These are phyloP conservation scores for Amblyjoppa proteus DNA, from an alignment of 2,888 invertebrate genomes.

Conservation along the genomic window DNA sequence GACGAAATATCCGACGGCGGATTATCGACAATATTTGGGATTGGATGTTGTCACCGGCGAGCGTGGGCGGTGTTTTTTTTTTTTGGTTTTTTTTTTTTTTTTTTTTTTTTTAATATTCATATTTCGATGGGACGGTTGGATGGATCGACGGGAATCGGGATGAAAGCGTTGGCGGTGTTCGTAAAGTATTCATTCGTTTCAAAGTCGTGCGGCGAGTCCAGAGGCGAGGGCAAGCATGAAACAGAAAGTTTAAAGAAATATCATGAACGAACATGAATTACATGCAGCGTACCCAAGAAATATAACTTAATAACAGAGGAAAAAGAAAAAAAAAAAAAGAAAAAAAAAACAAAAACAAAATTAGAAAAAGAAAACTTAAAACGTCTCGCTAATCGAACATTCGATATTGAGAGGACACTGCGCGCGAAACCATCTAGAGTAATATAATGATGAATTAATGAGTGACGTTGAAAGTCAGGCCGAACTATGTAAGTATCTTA, in stretches of 20 bases:
- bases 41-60: slow-evolving; percentile 57
- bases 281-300: slow-evolving; percentile 69
- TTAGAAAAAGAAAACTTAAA: slow-evolving; percentile 14
- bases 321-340: slow-evolving; percentile 47
- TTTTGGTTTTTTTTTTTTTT: slow-evolving; percentile 24
- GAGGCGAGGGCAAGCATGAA: slow-evolving; percentile 85
- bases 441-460: slow-evolving; percentile 43
- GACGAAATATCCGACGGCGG: slow-evolving; percentile 53
- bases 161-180: slow-evolving; percentile 76
- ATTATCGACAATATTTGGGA: slow-evolving; percentile 63
- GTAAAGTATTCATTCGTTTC: slow-evolving; percentile 77
- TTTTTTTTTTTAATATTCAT: slow-evolving; percentile 52
- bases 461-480: slow-evolving; percentile 38
- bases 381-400: slow-evolving; percentile 37
- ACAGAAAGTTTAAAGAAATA: slow-evolving; percentile 84
- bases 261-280: slow-evolving; percentile 82
- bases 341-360: slow-evolving; percentile 17
- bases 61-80: slow-evolving; percentile 46
- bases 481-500: slow-evolving; percentile 18
- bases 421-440: slow-evolving; percentile 42
- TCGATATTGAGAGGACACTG: slow-evolving; percentile 41
- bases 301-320: slow-evolving; percentile 36
- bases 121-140: slow-evolving; percentile 50
- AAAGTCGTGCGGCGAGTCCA: slow-evolving; percentile 84
- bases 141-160: slow-evolving; percentile 68